Evolutionary conservation across 2,113 vertebrate species (phyloP).

Genomic region (Mus spicilegus): DNA sequence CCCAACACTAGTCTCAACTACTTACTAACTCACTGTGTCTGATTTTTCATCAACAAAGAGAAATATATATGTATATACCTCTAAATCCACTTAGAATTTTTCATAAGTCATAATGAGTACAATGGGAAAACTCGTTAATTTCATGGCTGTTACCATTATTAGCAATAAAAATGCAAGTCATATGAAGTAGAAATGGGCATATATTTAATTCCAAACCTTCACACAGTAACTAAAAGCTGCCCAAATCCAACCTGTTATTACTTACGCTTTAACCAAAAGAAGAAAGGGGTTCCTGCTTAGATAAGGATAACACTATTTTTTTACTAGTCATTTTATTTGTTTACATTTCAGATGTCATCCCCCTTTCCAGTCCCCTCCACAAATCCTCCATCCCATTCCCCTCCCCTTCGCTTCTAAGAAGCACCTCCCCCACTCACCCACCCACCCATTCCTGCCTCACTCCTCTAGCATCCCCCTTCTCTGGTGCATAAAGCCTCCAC

Average conservation of each 20-base stretch:
- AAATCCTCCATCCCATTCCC: no score
- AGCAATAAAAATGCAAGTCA: not conserved
- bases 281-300: not conserved
- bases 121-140: constrained; percentile 36
- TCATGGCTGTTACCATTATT: not conserved
- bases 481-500: no score
- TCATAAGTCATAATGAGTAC: not conserved
- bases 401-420: no score
- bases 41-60: constrained; percentile 19
- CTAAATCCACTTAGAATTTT: constrained; percentile 4
- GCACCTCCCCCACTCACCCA: no score
- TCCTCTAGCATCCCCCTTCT: no score
- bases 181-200: not conserved
- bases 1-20: not conserved
- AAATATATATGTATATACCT: not conserved
- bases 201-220: constrained; percentile 36
- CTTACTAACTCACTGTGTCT: not conserved
- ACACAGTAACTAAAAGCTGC: constrained; percentile 36
- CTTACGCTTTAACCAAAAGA: constrained; percentile 37
- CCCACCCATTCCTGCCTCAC: no score
- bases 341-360: no score
- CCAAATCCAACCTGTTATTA: not conserved
- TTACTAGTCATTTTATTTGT: no score
- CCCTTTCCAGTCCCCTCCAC: no score
- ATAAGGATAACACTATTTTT: constrained; percentile 31